Conservation (phyloP, 2,888 invertebrate genomes). For the Eupithecia centaureata region DNA sequence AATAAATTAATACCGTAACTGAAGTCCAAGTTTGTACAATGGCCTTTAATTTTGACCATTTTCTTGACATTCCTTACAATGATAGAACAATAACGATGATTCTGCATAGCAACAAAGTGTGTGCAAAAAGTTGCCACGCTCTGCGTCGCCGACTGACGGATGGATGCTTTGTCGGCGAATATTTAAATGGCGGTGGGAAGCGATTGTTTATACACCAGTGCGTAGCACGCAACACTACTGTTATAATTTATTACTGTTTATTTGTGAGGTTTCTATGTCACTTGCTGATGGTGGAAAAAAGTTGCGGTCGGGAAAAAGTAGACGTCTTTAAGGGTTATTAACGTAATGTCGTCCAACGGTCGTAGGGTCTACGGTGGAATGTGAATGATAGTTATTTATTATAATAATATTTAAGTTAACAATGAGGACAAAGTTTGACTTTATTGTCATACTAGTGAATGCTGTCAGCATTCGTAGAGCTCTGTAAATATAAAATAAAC, state of each 20-base stretch:
- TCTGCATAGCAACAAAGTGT: constrained; percentile 32
- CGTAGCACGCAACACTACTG: constrained; percentile 24
- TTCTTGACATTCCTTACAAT: not conserved
- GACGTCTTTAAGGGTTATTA: not conserved
- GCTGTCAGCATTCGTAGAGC: not conserved
- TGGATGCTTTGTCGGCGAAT: constrained; percentile 64
- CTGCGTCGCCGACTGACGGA: constrained; percentile 59
- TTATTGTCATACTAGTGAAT: not conserved
- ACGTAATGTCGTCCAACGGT: not conserved
- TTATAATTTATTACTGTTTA: constrained; percentile 8
- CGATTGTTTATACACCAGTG: constrained; percentile 26
- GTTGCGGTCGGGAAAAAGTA: not conserved
- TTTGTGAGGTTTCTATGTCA: constrained; percentile 18
- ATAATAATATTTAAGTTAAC: not conserved
- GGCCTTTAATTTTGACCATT: not conserved
- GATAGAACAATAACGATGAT: not conserved
- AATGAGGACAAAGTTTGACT: not conserved
- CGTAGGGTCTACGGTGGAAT: not conserved
- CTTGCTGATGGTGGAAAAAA: constrained; percentile 1
- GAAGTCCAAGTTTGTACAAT: not conserved
- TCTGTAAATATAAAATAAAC: not conserved
- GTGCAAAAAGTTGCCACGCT: constrained; percentile 46
- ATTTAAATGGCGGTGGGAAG: constrained; percentile 58
- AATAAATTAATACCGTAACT: too few species aligned
- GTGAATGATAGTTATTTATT: not conserved